These are phyloP conservation scores for Uloborus plumipes DNA, from an alignment of 2,888 invertebrate genomes.

Conservation along the genomic window DNA sequence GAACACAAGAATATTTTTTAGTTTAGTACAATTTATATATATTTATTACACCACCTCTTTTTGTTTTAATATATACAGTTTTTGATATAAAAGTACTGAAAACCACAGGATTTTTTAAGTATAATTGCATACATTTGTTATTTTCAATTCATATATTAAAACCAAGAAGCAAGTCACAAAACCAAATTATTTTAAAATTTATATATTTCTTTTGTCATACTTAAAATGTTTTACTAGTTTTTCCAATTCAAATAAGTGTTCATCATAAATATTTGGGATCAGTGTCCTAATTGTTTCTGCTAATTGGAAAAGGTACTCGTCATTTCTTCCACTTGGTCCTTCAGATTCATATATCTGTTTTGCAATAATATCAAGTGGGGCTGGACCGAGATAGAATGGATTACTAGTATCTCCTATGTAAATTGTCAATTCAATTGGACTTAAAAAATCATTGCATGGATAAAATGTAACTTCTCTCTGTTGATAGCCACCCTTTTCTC, in stretches of 20 bases:
- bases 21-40: too few species aligned
- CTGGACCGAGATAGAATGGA: constrained; percentile 83
- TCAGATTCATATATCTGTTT: constrained; percentile 79
- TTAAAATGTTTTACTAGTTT: constrained; percentile 54
- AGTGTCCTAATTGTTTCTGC: constrained; percentile 83
- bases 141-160: too few species aligned
- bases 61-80: too few species aligned
- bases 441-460: constrained; percentile 73
- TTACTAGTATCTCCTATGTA: constrained; percentile 88
- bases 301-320: constrained; percentile 90
- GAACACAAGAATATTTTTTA: too few species aligned
- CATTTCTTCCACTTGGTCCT: constrained; percentile 91
- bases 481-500: constrained; percentile 94
- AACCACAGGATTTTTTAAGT: too few species aligned
- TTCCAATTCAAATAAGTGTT: constrained; percentile 78
- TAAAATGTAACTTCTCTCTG: constrained; percentile 81
- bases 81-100: too few species aligned
- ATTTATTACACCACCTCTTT: too few species aligned
- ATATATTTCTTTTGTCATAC: neutral
- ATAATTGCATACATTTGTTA: too few species aligned
- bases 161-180: too few species aligned
- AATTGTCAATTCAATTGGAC: constrained; percentile 80
- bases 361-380: constrained; percentile 84
- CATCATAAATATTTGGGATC: constrained; percentile 80
- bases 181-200: too few species aligned